Percentiles rank a stretch among this genome's conserved stretches.
phyloP scores from a whole-genome alignment of 2,113 vertebrate species.

The Dunckerocampus dactyliophorus region DNA sequence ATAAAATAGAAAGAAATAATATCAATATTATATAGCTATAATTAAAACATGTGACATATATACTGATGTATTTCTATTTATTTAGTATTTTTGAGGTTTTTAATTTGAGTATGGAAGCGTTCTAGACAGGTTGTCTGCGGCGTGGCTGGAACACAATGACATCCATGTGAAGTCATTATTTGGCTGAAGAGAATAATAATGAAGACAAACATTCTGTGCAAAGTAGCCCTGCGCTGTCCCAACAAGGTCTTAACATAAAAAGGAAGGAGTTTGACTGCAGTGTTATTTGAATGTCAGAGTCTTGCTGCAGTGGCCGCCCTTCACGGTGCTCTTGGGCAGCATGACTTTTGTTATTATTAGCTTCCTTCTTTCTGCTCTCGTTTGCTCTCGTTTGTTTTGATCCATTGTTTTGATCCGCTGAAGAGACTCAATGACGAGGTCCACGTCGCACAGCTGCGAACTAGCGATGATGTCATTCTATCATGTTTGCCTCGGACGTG shows the following conservation, averaged over 20 bases:
- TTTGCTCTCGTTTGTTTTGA: too few species aligned
- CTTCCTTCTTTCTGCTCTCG: too few species aligned
- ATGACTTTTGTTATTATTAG: slow-evolving; percentile 20
- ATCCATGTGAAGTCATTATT: slow-evolving; percentile 13
- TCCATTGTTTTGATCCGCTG: slow-evolving; percentile 16
- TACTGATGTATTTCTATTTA: too few species aligned
- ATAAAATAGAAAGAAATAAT: too few species aligned
- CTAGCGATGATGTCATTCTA: not conserved
- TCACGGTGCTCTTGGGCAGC: slow-evolving; percentile 51
- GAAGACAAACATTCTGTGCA: slow-evolving; percentile 28
- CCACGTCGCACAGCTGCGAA: not conserved
- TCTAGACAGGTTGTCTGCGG: too few species aligned
- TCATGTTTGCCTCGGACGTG: not conserved
- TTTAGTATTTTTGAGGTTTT: too few species aligned
- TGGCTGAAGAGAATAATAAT: not conserved
- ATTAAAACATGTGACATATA: too few species aligned
- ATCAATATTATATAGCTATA: not conserved
- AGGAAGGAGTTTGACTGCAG: slow-evolving; percentile 39
- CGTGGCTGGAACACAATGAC: slow-evolving; percentile 9
- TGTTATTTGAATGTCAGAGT: slow-evolving; percentile 54
- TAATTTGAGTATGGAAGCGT: too few species aligned
- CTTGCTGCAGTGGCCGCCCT: slow-evolving; percentile 47
- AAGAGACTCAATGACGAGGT: slow-evolving; percentile 33
- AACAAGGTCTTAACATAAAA: slow-evolving; percentile 31
- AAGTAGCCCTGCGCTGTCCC: slow-evolving; percentile 26